A percentile compares a stretch with the other conserved stretches of the same genome.
phyloP scores from a whole-genome alignment of 2,797 vertebrate genomes.

The Hydrolagus colliei region DNA sequence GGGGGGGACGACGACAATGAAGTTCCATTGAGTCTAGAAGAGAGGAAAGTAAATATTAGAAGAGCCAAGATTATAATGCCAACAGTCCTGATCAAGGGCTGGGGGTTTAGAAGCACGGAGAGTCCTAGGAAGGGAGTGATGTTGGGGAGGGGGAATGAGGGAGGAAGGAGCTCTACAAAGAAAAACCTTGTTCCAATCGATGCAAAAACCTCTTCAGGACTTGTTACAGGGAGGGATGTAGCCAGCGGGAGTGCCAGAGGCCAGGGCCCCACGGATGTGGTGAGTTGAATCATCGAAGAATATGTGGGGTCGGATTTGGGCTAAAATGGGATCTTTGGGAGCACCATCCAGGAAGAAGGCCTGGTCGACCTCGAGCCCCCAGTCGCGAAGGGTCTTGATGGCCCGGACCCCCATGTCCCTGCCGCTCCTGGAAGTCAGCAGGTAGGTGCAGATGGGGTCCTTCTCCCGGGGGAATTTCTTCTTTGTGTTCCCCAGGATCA shows the following conservation, averaged over 20 bases:
- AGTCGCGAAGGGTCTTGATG: conserved; percentile 51
- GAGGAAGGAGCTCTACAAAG: too few relatives aligned
- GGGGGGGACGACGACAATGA: too few relatives aligned
- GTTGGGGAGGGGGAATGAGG: too few relatives aligned
- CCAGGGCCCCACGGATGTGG: conserved; percentile 45
- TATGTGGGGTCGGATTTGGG: conserved; percentile 57
- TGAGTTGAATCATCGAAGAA: conserved; percentile 52
- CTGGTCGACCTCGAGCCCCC: conserved; percentile 56
- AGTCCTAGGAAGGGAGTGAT: too few relatives aligned
- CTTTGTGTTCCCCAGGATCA: conserved; percentile 52
- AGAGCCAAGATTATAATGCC: too few relatives aligned
- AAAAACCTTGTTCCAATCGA: too few relatives aligned
- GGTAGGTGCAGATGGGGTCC: conserved; percentile 51
- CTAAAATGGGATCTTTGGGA: conserved; percentile 51
- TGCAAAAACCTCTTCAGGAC: too few relatives aligned
- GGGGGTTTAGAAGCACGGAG: too few relatives aligned
- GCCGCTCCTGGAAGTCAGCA: conserved; percentile 50
- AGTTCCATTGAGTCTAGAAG: too few relatives aligned
- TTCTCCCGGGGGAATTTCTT: conserved; percentile 49
- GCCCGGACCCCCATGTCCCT: conserved; percentile 51
- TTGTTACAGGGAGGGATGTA: conserved; percentile 38
- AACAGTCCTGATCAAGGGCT: too few relatives aligned
- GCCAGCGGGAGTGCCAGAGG: conserved; percentile 46
- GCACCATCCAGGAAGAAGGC: conserved; percentile 60
- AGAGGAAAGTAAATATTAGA: too few relatives aligned